Conservation (phyloP, 1,140 invertebrate species). For the Zaprionus lachaisei region DNA sequence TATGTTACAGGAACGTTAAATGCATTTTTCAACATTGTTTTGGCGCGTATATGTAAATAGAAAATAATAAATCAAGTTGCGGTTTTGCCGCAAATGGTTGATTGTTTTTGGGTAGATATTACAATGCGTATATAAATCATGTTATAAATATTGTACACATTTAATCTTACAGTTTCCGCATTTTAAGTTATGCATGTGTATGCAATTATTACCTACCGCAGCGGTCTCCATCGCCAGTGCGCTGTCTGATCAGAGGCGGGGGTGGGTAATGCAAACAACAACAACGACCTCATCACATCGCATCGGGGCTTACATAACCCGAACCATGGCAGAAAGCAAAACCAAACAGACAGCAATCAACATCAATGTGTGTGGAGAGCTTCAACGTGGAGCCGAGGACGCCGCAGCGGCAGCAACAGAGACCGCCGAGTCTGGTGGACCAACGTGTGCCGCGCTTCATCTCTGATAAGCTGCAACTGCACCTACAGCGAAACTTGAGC, state of each 20-base stretch:
- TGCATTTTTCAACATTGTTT: slow-evolving; percentile 20
- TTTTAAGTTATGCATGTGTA: slow-evolving; percentile 19
- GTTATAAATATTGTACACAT: slow-evolving; percentile 13
- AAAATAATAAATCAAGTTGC: neutral
- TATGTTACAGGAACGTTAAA: neutral
- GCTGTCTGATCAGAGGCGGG: neutral
- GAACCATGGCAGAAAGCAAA: slow-evolving; percentile 34
- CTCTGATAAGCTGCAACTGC: slow-evolving; percentile 76
- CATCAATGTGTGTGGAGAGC: slow-evolving; percentile 50
- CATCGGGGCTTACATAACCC: slow-evolving; percentile 62
- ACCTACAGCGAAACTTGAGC: slow-evolving; percentile 69
- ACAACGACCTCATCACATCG: slow-evolving; percentile 37
- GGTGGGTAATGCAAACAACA: slow-evolving; percentile 47
- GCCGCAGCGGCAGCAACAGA: slow-evolving; percentile 14
- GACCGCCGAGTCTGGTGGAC: slow-evolving; percentile 47
- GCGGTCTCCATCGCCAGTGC: slow-evolving; percentile 8
- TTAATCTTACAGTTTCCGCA: slow-evolving; percentile 3
- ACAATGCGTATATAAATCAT: slow-evolving; percentile 9
- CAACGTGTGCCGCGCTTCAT: slow-evolving; percentile 78
- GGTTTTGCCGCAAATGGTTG: neutral
- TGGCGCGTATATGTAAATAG: slow-evolving; percentile 27
- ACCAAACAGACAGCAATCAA: slow-evolving; percentile 70
- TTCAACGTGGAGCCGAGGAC: slow-evolving; percentile 28
- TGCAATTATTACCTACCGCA: slow-evolving; percentile 68
- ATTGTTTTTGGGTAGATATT: neutral